Evolutionary conservation across 2,797 vertebrate species (phyloP).

Genomic region (Mormyrus proboscirostris): DNA sequence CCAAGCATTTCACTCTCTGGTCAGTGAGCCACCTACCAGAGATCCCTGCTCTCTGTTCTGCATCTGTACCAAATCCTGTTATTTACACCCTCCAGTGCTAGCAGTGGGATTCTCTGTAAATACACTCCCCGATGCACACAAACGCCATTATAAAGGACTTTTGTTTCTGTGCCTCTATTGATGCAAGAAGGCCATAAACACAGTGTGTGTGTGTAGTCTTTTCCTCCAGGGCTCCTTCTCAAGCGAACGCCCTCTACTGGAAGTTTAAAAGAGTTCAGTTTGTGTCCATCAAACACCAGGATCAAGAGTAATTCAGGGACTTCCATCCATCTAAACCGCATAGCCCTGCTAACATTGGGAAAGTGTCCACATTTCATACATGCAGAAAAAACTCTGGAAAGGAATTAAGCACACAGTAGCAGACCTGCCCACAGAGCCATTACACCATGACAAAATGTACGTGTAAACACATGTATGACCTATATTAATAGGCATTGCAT

Average conservation of each 20-base stretch:
- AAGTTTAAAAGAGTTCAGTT: background rate
- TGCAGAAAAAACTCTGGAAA: background rate
- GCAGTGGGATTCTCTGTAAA: background rate
- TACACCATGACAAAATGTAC: background rate
- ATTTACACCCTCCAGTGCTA: background rate
- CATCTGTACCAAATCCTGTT: background rate
- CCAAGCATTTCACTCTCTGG: background rate
- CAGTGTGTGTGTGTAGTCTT: background rate
- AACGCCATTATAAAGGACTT: background rate
- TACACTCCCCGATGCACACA: background rate
- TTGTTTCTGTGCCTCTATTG: background rate
- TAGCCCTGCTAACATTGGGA: background rate
- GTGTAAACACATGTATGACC: background rate
- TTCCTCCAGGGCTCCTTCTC: background rate
- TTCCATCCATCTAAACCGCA: background rate
- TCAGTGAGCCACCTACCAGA: background rate
- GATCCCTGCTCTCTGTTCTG: background rate
- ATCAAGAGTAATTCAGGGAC: background rate
- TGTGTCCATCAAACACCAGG: background rate
- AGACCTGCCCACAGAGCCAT: background rate
- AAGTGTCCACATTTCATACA: background rate
- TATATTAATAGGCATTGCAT: background rate
- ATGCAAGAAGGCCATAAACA: background rate
- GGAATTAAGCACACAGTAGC: background rate
- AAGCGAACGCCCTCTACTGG: background rate